Percentiles rank a stretch among this genome's conserved stretches.
Evolutionary conservation across 2,797 vertebrate species (phyloP).

Genomic region (Gadopsis marmoratus): DNA sequence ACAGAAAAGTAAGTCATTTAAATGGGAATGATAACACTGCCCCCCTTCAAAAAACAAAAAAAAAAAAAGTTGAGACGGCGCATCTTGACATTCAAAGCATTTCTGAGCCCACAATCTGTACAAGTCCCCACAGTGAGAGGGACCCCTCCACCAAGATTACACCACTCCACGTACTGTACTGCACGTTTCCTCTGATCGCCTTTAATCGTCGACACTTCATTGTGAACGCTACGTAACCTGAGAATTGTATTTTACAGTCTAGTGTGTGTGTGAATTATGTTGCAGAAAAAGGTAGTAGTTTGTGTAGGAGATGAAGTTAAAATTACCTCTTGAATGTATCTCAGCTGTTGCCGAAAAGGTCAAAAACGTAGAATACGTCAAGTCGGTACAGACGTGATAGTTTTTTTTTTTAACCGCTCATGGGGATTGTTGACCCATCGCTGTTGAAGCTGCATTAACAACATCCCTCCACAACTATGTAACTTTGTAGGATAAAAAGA

Average conservation of each 20-base stretch:
- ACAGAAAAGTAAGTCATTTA: conserved; percentile 54
- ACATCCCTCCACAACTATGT: conserved; percentile 57
- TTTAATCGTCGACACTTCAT: conserved; percentile 61
- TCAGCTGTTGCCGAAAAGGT: conserved; percentile 53
- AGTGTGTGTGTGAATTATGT: conserved; percentile 61
- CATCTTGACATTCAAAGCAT: conserved; percentile 44
- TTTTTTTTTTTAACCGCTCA: conserved; percentile 30
- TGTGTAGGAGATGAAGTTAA: conserved; percentile 44
- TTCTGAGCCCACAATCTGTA: conserved; percentile 66
- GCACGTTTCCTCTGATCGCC: conserved; percentile 70
- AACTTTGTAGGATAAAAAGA: conserved; percentile 61
- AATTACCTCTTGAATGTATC: conserved; percentile 79
- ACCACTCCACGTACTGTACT: conserved; percentile 65
- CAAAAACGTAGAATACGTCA: conserved; percentile 24
- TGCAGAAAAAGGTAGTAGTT: conserved; percentile 42
- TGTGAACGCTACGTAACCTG: conserved; percentile 58
- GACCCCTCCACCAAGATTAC: conserved; percentile 45
- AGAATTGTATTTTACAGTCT: conserved; percentile 57
- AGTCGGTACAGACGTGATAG: conserved; percentile 41
- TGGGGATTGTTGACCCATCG: conserved; percentile 40
- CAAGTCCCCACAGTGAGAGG: background rate
- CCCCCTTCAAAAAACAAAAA: background rate
- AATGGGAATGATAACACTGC: conserved; percentile 37
- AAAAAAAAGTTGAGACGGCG: background rate
- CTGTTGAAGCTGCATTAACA: conserved; percentile 59